Conservation (phyloP, 2,797 vertebrate species). For the Cyclura pinguis region DNA sequence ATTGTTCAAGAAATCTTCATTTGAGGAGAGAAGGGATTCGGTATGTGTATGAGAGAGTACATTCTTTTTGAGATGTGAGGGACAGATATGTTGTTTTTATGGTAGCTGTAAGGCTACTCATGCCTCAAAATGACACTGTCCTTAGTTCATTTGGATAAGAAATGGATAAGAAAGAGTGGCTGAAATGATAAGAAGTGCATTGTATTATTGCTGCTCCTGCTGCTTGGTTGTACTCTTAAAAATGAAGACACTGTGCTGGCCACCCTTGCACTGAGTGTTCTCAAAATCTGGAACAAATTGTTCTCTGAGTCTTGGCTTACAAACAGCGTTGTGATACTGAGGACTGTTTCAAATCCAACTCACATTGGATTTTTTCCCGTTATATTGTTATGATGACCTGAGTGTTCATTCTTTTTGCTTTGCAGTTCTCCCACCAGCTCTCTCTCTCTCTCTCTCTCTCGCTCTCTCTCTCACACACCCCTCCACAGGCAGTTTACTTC, state of each 20-base stretch:
- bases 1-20: background rate
- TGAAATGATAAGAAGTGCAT: too few species aligned
- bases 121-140: background rate
- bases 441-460: background rate
- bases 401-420: background rate
- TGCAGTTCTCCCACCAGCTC: background rate
- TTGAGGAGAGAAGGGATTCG: background rate
- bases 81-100: too few species aligned
- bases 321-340: background rate
- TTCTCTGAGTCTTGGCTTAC: too few species aligned
- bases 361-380: background rate
- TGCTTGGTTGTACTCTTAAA: background rate
- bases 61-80: too few species aligned
- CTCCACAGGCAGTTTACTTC: background rate
- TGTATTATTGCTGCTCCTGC: too few species aligned
- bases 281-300: background rate
- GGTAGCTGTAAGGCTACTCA: background rate
- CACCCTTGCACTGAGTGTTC: too few species aligned
- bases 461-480: background rate
- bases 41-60: background rate
- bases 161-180: constrained; percentile 17
- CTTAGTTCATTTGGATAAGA: constrained; percentile 17
- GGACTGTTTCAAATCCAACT: background rate
- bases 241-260: background rate
- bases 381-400: background rate